These are phyloP conservation scores for Acrocephalus arundinaceus DNA, from an alignment of 2,113 vertebrate species.

Conservation along the genomic window DNA sequence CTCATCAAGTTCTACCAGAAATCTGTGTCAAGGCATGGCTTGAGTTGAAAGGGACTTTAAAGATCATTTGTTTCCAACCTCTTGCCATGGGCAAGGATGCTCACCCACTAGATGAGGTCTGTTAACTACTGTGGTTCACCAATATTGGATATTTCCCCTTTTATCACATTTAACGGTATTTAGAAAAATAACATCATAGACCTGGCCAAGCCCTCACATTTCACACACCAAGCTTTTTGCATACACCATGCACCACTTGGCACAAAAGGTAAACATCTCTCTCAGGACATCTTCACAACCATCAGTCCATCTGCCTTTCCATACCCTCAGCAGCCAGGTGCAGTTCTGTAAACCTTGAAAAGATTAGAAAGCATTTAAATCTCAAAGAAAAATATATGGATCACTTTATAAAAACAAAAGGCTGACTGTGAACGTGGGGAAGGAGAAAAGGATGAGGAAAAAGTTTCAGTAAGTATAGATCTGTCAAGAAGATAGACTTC, in stretches of 20 bases:
- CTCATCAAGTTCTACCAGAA: not conserved
- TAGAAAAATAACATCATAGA: not conserved
- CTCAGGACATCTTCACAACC: not conserved
- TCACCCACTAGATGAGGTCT: not conserved
- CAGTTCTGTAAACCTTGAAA: not conserved
- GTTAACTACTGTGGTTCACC: not conserved
- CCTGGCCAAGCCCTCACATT: not conserved
- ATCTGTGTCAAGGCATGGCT: not conserved
- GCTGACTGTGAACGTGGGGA: not conserved
- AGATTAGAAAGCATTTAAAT: constrained; percentile 31
- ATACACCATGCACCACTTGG: not conserved
- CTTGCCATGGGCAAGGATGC: not conserved
- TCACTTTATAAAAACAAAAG: constrained; percentile 30
- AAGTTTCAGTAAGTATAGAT: constrained; percentile 45
- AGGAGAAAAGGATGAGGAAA: constrained; percentile 31
- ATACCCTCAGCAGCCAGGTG: not conserved
- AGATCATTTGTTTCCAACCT: not conserved
- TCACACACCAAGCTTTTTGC: not conserved
- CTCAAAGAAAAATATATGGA: constrained; percentile 20
- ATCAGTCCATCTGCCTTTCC: not conserved
- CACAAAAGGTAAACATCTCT: not conserved
- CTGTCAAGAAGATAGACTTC: constrained; percentile 53
- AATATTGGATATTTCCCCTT: not conserved
- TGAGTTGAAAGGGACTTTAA: not conserved
- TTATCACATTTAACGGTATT: not conserved